Evolutionary conservation across 2,113 vertebrate species (phyloP).

Genomic region (Herpetotheres cachinnans): DNA sequence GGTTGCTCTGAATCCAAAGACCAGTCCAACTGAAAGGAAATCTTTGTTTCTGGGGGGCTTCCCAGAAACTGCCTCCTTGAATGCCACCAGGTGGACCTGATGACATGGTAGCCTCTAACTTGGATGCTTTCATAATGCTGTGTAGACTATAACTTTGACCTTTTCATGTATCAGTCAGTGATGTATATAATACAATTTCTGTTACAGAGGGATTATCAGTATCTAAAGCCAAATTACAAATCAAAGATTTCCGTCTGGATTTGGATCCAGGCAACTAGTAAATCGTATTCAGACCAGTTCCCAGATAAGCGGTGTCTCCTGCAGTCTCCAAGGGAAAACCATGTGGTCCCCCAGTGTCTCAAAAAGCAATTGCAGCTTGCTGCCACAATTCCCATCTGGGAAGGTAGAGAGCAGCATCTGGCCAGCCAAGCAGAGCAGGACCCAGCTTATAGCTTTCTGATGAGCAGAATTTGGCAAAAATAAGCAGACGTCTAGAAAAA

Average conservation of each 20-base stretch:
- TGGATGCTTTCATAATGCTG: neutral
- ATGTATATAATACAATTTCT: neutral
- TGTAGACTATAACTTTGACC: neutral
- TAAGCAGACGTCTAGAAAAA: neutral
- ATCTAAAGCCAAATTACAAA: neutral
- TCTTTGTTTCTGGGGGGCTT: neutral
- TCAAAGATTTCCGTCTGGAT: neutral
- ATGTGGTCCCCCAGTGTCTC: neutral
- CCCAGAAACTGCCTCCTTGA: neutral
- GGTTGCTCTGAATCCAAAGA: neutral
- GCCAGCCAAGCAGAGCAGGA: neutral
- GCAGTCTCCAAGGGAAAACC: neutral
- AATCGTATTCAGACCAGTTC: neutral
- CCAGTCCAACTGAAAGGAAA: neutral
- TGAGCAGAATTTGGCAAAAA: neutral
- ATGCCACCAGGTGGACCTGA: neutral
- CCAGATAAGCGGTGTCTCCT: neutral
- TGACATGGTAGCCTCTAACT: neutral
- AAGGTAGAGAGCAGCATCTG: constrained; percentile 1
- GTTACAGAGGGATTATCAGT: neutral
- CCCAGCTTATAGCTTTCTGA: neutral
- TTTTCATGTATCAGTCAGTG: neutral
- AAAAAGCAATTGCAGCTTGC: neutral
- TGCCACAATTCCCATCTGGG: neutral
- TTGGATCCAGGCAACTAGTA: neutral